A percentile compares a stretch with the other conserved stretches of the same genome.
These are phyloP conservation scores for Camponotus fellah DNA, from an alignment of 2,888 invertebrate genomes.

Conservation along the genomic window DNA sequence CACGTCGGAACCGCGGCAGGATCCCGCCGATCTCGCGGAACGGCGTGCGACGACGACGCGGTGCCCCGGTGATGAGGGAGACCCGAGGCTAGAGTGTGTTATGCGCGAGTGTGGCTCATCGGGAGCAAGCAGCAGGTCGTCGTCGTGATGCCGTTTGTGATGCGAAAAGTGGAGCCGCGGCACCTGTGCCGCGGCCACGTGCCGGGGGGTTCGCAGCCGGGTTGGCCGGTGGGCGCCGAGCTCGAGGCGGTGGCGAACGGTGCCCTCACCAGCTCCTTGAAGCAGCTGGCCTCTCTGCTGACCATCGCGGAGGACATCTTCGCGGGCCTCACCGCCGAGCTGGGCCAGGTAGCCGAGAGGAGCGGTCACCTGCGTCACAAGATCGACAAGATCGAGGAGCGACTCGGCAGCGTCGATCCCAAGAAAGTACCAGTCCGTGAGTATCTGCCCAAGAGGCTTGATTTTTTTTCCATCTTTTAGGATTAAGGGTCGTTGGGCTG, in stretches of 20 bases:
- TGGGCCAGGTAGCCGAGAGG: constrained; percentile 91
- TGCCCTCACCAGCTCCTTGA: constrained; percentile 93
- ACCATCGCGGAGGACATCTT: constrained; percentile 95
- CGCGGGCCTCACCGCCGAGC: constrained; percentile 92
- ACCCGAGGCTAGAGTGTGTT: constrained; percentile 30
- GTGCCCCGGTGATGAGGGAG: constrained; percentile 39
- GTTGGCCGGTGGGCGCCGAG: constrained; percentile 93
- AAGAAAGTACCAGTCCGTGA: constrained; percentile 98
- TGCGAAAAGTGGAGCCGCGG: constrained; percentile 94
- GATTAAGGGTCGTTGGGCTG: not conserved
- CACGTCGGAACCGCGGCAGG: constrained; percentile 14
- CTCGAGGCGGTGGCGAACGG: constrained; percentile 95
- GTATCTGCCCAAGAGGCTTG: constrained; percentile 86
- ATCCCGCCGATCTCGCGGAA: constrained; percentile 18
- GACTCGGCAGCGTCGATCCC: constrained; percentile 92
- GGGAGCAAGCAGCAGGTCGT: constrained; percentile 18
- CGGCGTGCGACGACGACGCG: constrained; percentile 35
- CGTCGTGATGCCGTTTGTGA: constrained; percentile 93
- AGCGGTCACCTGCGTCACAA: constrained; percentile 91
- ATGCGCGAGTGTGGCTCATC: constrained; percentile 40
- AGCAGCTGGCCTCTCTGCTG: constrained; percentile 95
- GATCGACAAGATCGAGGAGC: constrained; percentile 90
- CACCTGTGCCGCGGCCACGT: constrained; percentile 90
- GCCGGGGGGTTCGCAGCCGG: constrained; percentile 95
- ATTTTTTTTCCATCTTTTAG: not conserved